Percentiles rank a stretch among this genome's conserved stretches.
Evolutionary conservation across 2,113 vertebrate species (phyloP).

Genomic region (Anhinga anhinga): DNA sequence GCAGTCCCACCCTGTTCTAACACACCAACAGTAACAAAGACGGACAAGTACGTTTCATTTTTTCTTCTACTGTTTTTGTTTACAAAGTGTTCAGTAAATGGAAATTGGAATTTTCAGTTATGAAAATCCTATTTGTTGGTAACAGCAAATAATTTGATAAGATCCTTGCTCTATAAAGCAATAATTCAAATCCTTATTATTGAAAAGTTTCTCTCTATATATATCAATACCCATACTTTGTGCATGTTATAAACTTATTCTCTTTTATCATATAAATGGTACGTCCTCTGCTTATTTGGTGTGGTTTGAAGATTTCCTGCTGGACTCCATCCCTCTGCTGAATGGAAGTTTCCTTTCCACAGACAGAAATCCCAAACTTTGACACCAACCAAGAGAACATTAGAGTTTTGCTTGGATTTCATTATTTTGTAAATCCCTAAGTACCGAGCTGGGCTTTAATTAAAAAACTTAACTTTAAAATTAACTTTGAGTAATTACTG

Average conservation of each 20-base stretch:
- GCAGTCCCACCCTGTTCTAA: not conserved
- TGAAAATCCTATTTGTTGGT: not conserved
- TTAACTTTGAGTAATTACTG: not conserved
- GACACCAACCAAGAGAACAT: not conserved
- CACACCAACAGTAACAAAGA: not conserved
- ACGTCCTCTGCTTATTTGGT: not conserved
- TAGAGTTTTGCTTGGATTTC: not conserved
- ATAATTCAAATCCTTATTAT: not conserved
- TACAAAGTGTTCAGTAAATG: not conserved
- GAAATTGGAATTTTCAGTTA: not conserved
- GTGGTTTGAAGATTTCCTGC: not conserved
- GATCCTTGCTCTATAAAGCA: not conserved
- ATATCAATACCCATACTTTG: accelerated
- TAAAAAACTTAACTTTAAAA: not conserved
- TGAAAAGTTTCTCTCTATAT: not conserved
- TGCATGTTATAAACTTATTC: not conserved
- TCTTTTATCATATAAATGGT: not conserved
- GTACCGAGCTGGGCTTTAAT: not conserved
- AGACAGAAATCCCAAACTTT: not conserved
- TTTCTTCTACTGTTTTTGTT: not conserved
- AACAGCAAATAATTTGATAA: not conserved
- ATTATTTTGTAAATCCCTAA: not conserved
- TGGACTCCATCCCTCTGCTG: not conserved
- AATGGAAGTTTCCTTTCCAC: not conserved
- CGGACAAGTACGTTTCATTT: not conserved